These are phyloP conservation scores for Argynnis bischoffii DNA, from an alignment of 2,888 invertebrate genomes.

Conservation along the genomic window DNA sequence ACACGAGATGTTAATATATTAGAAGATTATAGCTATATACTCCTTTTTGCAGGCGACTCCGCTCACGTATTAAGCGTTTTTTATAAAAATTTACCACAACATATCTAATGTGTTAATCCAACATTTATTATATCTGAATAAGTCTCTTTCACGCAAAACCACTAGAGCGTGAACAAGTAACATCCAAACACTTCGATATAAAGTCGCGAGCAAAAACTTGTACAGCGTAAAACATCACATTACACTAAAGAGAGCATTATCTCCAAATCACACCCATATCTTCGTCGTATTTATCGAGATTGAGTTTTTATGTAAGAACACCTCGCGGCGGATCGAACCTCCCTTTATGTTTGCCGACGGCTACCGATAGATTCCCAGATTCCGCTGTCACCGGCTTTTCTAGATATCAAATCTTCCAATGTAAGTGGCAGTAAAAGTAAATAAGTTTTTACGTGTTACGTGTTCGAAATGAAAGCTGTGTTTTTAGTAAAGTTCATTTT, in stretches of 20 bases:
- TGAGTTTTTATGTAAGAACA: constrained; percentile 58
- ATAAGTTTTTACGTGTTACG: constrained; percentile 38
- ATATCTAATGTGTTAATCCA: too few species aligned
- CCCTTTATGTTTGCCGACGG: constrained; percentile 40
- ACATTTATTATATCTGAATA: too few species aligned
- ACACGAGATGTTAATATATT: too few species aligned
- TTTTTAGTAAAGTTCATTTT: not conserved
- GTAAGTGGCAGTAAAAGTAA: constrained; percentile 65
- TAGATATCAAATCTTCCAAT: constrained; percentile 65
- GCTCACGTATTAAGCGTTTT: too few species aligned
- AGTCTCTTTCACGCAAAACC: too few species aligned
- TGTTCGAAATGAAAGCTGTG: not conserved
- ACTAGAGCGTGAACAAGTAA: too few species aligned
- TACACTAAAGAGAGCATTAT: constrained; percentile 14
- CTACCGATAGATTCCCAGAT: constrained; percentile 53
- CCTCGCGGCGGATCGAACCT: constrained; percentile 55
- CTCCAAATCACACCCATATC: constrained; percentile 15
- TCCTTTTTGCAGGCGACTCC: too few species aligned
- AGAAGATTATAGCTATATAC: too few species aligned
- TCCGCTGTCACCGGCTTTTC: constrained; percentile 64
- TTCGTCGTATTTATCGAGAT: constrained; percentile 43
- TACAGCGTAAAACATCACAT: not conserved
- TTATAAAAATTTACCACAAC: too few species aligned
- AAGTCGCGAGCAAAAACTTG: not conserved
- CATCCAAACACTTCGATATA: too few species aligned